Conservation (phyloP, 2,797 vertebrate species). For the Hydrocynus forskahlii region DNA sequence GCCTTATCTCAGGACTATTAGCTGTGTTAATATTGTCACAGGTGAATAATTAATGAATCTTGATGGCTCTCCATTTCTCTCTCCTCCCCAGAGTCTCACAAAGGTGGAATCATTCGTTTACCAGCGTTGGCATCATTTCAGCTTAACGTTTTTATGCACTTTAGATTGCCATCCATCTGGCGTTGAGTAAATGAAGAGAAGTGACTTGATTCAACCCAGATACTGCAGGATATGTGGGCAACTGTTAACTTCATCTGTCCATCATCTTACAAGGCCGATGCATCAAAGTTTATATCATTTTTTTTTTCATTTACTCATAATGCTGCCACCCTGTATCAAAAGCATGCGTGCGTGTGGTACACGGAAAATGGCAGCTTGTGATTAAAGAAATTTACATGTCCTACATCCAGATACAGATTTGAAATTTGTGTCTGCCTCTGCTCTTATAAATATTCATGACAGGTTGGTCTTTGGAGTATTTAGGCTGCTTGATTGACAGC, state of each 20-base stretch:
- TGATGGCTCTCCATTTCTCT: constrained; percentile 38
- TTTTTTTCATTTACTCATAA: constrained; percentile 2
- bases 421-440: neutral
- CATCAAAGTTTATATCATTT: neutral
- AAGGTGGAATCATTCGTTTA: neutral
- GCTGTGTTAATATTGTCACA: constrained; percentile 61
- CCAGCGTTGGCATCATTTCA: constrained; percentile 3
- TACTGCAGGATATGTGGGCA: neutral
- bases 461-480: constrained; percentile 19
- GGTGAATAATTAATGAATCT: constrained; percentile 64
- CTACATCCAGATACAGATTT: neutral
- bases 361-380: neutral
- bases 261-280: neutral
- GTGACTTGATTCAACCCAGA: neutral
- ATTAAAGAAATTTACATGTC: neutral
- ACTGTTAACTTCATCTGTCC: neutral
- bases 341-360: neutral
- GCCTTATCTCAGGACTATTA: constrained; percentile 55
- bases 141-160: neutral
- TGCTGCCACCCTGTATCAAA: neutral
- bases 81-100: neutral
- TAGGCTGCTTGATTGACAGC: constrained; percentile 39
- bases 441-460: constrained; percentile 43
- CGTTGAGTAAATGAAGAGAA: neutral
- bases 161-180: neutral